A percentile compares a stretch with the other conserved stretches of the same genome.
Conservation (phyloP, 1,140 invertebrate species). For the Drosophila varians region DNA sequence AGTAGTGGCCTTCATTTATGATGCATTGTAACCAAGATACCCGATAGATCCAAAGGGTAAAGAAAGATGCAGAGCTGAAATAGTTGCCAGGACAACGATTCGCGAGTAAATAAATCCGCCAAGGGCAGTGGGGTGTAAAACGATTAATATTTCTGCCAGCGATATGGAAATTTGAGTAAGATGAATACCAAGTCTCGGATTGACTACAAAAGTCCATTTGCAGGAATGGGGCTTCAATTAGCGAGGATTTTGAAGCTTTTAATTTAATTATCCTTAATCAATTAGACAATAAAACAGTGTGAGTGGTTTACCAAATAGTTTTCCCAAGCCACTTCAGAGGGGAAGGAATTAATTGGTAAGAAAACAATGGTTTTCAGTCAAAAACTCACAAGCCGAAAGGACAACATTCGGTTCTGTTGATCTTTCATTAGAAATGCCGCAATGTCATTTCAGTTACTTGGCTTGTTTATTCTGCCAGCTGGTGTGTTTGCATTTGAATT, state of each 20-base stretch:
- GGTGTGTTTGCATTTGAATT: constrained; percentile 39
- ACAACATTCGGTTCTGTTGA: constrained; percentile 37
- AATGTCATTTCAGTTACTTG: constrained; percentile 28
- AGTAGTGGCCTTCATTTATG: background rate
- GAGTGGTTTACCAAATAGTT: background rate
- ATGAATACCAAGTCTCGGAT: constrained; percentile 3
- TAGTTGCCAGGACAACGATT: constrained; percentile 37
- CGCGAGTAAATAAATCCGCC: constrained; percentile 30
- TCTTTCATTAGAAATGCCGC: constrained; percentile 55
- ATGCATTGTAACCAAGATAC: background rate
- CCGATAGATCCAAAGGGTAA: background rate
- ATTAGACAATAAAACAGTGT: background rate
- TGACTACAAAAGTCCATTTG: background rate
- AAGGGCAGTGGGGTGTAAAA: constrained; percentile 31
- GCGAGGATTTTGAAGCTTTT: constrained; percentile 14
- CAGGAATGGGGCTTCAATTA: constrained; percentile 5
- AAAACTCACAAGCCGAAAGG: constrained; percentile 7
- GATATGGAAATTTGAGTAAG: constrained; percentile 12
- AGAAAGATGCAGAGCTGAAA: constrained; percentile 9
- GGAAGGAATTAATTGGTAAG: constrained; percentile 8
- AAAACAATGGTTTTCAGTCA: background rate
- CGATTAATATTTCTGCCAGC: constrained; percentile 32
- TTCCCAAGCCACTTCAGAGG: background rate
- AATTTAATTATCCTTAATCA: constrained; percentile 9
- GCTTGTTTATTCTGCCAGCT: constrained; percentile 42